These are phyloP conservation scores for Brachionichthys hirsutus DNA, from an alignment of 2,113 vertebrate genomes.

Conservation along the genomic window DNA sequence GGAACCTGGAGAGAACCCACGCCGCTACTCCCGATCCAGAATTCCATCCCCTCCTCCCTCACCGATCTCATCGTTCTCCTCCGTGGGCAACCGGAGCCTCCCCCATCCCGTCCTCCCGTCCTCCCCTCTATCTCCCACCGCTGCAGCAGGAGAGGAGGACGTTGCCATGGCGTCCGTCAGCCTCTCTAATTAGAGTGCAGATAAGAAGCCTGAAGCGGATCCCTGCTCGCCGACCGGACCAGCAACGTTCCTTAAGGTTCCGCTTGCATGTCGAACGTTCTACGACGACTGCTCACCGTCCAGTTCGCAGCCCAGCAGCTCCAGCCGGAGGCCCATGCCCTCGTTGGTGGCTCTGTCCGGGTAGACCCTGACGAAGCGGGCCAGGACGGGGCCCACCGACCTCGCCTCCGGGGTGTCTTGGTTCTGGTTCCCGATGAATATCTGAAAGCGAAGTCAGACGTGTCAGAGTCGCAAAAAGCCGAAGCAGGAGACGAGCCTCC, in stretches of 20 bases:
- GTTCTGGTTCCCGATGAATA: conserved; percentile 92
- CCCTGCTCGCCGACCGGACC: no score
- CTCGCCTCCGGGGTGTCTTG: conserved; percentile 93
- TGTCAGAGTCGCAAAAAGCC: neutral
- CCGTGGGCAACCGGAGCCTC: no score
- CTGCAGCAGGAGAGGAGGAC: no score
- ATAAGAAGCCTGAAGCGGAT: no score
- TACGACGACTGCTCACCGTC: conserved; percentile 77
- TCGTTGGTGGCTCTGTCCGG: conserved; percentile 87
- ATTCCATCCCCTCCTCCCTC: no score
- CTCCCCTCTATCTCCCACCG: no score
- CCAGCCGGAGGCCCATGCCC: conserved; percentile 91
- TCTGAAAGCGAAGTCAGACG: conserved; percentile 62
- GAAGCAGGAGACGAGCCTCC: neutral
- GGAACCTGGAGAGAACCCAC: no score
- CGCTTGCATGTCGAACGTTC: neutral
- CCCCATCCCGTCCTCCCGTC: no score
- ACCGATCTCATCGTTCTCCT: no score
- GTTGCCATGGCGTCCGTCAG: no score
- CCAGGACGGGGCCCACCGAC: conserved; percentile 79
- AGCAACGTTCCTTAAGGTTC: neutral
- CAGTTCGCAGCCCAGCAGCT: conserved; percentile 91
- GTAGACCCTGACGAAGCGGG: conserved; percentile 88
- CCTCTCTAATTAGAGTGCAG: no score
- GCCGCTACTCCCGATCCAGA: no score